These are phyloP conservation scores for Tursiops truncatus DNA, from an alignment of 2,113 vertebrate genomes.

Conservation along the genomic window DNA sequence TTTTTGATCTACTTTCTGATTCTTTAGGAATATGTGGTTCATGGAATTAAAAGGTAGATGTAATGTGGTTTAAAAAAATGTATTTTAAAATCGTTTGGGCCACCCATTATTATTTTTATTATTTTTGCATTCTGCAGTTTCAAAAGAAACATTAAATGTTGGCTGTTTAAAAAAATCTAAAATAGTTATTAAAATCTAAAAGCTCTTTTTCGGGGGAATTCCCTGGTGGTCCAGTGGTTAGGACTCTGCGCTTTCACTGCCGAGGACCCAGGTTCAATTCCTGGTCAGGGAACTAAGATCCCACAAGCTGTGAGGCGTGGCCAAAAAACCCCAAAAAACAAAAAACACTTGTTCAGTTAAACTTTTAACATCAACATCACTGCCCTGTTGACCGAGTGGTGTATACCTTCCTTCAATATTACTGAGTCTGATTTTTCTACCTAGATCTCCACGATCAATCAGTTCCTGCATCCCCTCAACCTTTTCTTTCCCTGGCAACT, in stretches of 20 bases:
- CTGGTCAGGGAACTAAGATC: too few species aligned
- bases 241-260: too few species aligned
- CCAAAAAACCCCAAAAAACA: too few species aligned
- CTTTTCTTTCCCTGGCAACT: neutral
- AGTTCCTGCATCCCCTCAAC: neutral
- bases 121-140: neutral
- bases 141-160: neutral
- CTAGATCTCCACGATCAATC: neutral
- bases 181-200: neutral
- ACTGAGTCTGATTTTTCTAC: neutral
- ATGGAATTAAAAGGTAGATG: neutral
- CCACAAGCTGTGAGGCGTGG: too few species aligned
- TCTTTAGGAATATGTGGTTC: neutral
- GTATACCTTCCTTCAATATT: neutral
- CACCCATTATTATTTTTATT: neutral
- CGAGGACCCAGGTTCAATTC: too few species aligned
- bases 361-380: too few species aligned
- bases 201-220: neutral
- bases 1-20: neutral
- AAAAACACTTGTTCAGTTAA: neutral
- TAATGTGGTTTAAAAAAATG: neutral
- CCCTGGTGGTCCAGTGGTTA: too few species aligned
- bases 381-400: rapidly evolving
- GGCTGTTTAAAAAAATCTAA: neutral
- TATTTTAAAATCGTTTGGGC: neutral